Conservation (phyloP, 2,888 invertebrate genomes). For the Polydesmus complanatus region DNA sequence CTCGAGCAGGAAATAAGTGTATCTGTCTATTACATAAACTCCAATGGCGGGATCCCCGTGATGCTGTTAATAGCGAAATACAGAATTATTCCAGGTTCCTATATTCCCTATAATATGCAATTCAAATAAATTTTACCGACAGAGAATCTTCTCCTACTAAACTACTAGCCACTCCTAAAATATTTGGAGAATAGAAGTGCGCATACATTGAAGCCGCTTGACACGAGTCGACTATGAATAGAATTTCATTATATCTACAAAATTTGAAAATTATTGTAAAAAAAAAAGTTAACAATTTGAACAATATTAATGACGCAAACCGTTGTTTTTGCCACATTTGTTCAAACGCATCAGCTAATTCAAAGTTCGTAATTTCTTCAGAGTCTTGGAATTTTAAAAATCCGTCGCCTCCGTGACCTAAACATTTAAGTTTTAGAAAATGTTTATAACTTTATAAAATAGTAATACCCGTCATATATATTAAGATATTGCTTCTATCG, state of each 20-base stretch:
- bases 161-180: constrained; percentile 92
- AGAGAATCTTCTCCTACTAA: constrained; percentile 96
- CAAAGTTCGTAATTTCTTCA: constrained; percentile 95
- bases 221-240: constrained; percentile 98
- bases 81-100: background rate
- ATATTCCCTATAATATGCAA: background rate
- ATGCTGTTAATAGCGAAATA: constrained; percentile 48
- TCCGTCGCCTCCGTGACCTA: constrained; percentile 89
- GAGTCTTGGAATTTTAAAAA: constrained; percentile 99
- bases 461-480: constrained; percentile 65
- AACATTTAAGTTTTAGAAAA: background rate
- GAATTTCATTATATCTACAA: constrained; percentile 85
- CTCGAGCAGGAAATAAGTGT: constrained; percentile 91
- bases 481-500: constrained; percentile 89
- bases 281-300: background rate
- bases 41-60: constrained; percentile 97
- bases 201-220: constrained; percentile 98
- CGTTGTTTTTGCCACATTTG: constrained; percentile 99
- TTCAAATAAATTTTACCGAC: constrained; percentile 68
- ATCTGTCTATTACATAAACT: constrained; percentile 97
- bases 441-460: constrained; percentile 1
- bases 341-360: constrained; percentile 94
- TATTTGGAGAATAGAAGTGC: constrained; percentile 94
- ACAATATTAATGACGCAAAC: constrained; percentile 33
- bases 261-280: constrained; percentile 5